Evolutionary conservation across 64 coral and sea anemone genomes (phyloP).

Genomic region (Porites lutea): DNA sequence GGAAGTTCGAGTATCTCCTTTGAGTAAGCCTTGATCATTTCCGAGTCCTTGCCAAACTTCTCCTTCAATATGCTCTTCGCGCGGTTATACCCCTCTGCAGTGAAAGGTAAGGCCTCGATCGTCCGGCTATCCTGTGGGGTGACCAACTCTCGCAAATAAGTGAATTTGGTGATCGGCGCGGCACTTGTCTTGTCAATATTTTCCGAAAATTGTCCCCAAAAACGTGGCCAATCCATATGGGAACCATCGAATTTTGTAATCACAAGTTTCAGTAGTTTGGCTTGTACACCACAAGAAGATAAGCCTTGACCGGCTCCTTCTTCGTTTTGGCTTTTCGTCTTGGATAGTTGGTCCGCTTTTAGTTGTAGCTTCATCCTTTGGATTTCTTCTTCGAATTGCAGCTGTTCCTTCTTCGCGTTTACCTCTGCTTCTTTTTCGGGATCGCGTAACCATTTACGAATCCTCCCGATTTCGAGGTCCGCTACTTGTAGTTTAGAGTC

Average conservation of each 20-base stretch:
- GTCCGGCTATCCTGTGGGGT: neutral
- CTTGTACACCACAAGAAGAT: neutral
- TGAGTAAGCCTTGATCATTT: neutral
- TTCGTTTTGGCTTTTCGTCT: neutral
- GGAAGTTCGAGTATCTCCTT: neutral
- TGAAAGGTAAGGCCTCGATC: neutral
- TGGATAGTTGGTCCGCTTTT: neutral
- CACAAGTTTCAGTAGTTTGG: neutral
- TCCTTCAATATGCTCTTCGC: neutral
- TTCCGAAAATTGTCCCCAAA: too few relatives aligned
- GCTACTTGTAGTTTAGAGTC: neutral
- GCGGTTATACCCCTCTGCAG: neutral
- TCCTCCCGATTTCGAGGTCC: neutral
- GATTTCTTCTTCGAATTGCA: constrained; percentile 27
- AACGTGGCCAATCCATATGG: too few relatives aligned
- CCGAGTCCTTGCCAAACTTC: neutral
- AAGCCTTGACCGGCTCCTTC: neutral
- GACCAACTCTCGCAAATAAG: neutral
- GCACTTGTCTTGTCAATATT: too few relatives aligned
- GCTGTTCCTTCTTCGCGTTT: neutral
- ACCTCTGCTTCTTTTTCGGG: neutral
- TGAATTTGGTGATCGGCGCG: too few relatives aligned
- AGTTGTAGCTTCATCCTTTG: neutral
- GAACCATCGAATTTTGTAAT: too few relatives aligned
- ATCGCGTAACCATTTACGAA: neutral